These are phyloP conservation scores for Neodiprion fabricii DNA, from an alignment of 1,140 invertebrate species.

Conservation along the genomic window DNA sequence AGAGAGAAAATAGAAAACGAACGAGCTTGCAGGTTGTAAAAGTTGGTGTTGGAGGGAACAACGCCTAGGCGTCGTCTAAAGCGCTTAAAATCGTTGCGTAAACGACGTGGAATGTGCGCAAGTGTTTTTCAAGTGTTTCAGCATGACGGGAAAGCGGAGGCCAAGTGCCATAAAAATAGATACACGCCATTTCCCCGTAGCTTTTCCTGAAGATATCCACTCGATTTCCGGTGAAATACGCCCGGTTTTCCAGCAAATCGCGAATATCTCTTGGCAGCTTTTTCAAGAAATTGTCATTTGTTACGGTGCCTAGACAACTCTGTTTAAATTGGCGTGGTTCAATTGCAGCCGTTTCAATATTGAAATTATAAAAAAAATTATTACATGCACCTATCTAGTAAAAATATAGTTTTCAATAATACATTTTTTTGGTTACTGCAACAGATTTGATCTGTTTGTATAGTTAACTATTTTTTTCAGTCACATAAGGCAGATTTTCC, in stretches of 20 bases:
- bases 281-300: neutral
- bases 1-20: conserved; percentile 5
- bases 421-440: too few relatives aligned
- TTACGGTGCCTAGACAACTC: neutral
- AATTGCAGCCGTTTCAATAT: too few relatives aligned
- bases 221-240: too few relatives aligned
- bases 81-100: conserved; percentile 43
- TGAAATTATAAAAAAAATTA: too few relatives aligned
- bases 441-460: too few relatives aligned
- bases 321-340: too few relatives aligned
- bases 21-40: neutral
- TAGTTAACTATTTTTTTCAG: too few relatives aligned
- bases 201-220: neutral
- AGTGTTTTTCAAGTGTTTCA: conserved; percentile 63
- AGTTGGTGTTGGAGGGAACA: neutral
- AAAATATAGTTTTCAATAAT: too few relatives aligned
- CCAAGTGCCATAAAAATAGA: conserved; percentile 62
- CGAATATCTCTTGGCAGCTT: neutral
- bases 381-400: too few relatives aligned
- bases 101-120: conserved; percentile 59
- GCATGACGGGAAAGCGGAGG: conserved; percentile 55
- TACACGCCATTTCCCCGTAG: conserved; percentile 24
- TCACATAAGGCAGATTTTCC: too few relatives aligned
- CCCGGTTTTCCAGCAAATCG: neutral
- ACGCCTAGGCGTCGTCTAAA: neutral